These are phyloP conservation scores for Tanytarsus gracilentus DNA, from an alignment of 2,888 invertebrate genomes.

Conservation along the genomic window DNA sequence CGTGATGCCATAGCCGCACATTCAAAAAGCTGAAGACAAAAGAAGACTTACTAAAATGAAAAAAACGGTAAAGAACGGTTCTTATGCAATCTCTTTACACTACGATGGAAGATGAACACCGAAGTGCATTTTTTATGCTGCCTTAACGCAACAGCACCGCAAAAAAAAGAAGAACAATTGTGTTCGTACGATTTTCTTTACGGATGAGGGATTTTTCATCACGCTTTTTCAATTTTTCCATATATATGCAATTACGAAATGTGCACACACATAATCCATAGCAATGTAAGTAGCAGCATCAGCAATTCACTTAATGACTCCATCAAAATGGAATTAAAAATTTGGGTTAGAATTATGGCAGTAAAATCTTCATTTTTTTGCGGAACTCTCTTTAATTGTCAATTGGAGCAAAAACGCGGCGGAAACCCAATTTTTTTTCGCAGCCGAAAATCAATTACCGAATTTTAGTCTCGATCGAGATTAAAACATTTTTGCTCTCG, in stretches of 20 bases:
- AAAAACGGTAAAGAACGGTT: slow-evolving; percentile 25
- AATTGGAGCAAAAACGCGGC: no score
- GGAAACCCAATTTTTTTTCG: no score
- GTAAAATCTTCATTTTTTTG: no score
- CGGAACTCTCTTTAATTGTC: no score
- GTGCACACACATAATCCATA: background rate
- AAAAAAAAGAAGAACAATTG: background rate
- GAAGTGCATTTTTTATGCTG: background rate
- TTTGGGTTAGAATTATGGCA: no score
- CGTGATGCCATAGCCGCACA: background rate
- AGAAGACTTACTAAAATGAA: background rate
- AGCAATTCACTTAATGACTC: no score
- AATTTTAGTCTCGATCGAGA: no score
- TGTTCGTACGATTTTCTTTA: background rate
- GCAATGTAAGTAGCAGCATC: no score
- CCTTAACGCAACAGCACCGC: slow-evolving; percentile 1
- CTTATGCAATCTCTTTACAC: slow-evolving; percentile 29
- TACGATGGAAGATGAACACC: background rate
- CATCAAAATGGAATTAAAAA: no score
- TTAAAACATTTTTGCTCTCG: no score
- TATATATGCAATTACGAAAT: slow-evolving; percentile 14
- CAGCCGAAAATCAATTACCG: no score
- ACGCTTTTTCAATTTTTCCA: slow-evolving; percentile 15
- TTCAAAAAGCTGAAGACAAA: slow-evolving; percentile 2
- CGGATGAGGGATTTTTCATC: slow-evolving; percentile 24